Evolutionary conservation across 2,113 vertebrate genomes (phyloP), one percentile per base, ranked within the genome.

Genomic region (Maccullochella peelii): DNA sequence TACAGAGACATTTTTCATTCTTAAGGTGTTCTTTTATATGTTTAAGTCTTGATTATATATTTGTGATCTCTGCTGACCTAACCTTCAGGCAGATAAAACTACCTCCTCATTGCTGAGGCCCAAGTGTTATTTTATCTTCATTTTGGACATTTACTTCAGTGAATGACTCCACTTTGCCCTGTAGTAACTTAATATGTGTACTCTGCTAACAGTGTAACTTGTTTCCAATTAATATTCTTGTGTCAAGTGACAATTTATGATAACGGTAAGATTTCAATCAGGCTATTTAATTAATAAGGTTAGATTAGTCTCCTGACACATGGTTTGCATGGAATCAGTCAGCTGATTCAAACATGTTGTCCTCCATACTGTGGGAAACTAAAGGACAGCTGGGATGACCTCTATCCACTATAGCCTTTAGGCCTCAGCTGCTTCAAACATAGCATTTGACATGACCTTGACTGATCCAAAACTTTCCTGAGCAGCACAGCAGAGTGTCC

Each of bases 371-470:
- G 77, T 86, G 77, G 78, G 80, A 86, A 87, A 63, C 67, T 71
- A 83, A 79, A 91, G 84, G 85, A 88, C 90, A 91, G 86, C 65
- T 92, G 88, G 82, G 74, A 21, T 88, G 93, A 93, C 91, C 93
- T 93, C 89, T 92, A 85, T 6, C 55, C 88, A 69, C 84, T 27
- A 66, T 77, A 73, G 58, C 70, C 16, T 72, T 58, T 5, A 79
- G 82, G 66, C 44, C 67, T 85, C 82, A 67, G 33, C 84, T 27
- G 75, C 65, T 74, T 55, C 38, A 52, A 4, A 30, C 9, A 23
- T 59, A 59, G 73, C 86, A 69, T 72, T 52, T 80, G 75, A 82
- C 68, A 61, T 21, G 65, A 84, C 83, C 73, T 87, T 85, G 54
- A 84, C 2, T 8, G 16, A 58, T 6, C 21, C 21, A 18, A 62